Conservation (phyloP, 2,113 vertebrate genomes). For the Lathamus discolor region DNA sequence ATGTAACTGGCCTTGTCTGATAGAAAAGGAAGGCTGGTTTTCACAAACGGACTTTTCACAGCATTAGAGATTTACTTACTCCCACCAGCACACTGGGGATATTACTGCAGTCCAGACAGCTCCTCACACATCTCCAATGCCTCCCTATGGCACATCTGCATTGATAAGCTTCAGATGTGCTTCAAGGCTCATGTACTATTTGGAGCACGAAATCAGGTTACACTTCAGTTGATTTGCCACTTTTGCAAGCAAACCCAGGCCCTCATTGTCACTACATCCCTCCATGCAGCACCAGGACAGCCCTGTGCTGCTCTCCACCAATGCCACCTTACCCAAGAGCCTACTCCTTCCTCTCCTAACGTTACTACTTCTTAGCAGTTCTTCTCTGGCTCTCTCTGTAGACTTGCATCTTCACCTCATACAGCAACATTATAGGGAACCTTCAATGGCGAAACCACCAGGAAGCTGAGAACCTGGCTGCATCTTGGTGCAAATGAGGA, state of each 20-base stretch:
- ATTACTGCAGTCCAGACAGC: neutral
- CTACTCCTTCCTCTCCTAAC: neutral
- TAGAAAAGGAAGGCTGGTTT: neutral
- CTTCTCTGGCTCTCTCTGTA: neutral
- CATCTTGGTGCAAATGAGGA: neutral
- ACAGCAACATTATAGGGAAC: neutral
- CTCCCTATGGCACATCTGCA: neutral
- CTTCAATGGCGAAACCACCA: neutral
- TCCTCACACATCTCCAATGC: rapidly evolving
- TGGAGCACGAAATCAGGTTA: neutral
- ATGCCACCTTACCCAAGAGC: rapidly evolving
- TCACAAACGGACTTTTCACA: neutral
- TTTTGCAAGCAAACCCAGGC: neutral
- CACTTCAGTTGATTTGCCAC: neutral
- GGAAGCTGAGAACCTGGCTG: neutral
- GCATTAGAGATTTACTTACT: neutral
- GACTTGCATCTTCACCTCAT: neutral
- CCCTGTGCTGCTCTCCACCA: neutral
- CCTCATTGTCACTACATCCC: neutral
- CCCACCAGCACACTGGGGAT: neutral
- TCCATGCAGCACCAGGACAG: neutral
- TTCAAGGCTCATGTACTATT: neutral
- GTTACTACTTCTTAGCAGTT: neutral
- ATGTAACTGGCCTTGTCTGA: neutral
- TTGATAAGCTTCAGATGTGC: too few relatives aligned